A percentile compares a stretch with the other conserved stretches of the same genome.
Evolutionary conservation across 1,140 invertebrate genomes (phyloP).

Genomic region (Solen grandis): DNA sequence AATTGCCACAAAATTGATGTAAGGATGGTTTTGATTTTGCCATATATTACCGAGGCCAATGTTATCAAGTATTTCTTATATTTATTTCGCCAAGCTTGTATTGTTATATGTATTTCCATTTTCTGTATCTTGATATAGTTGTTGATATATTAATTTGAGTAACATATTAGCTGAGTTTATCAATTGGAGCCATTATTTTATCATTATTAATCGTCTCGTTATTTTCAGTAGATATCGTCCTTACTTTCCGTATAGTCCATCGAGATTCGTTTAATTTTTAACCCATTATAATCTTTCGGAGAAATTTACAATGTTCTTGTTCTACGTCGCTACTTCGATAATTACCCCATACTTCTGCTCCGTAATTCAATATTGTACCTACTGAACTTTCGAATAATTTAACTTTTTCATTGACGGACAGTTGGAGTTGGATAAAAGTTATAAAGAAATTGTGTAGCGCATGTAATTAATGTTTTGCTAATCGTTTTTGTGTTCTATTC

Average conservation of each 20-base stretch:
- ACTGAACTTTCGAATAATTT: slow-evolving; percentile 19
- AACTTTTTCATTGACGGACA: slow-evolving; percentile 4
- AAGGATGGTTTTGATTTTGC: background rate
- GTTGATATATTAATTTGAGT: background rate
- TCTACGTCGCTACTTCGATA: too few species aligned
- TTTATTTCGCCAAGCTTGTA: background rate
- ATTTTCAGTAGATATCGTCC: slow-evolving; percentile 13
- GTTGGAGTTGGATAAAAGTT: background rate
- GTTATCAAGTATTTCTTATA: background rate
- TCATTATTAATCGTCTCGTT: background rate
- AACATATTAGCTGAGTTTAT: background rate
- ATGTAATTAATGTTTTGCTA: slow-evolving; percentile 16
- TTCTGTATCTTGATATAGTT: background rate
- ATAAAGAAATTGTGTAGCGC: slow-evolving; percentile 5
- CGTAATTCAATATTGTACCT: slow-evolving; percentile 21
- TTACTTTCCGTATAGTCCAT: slow-evolving; percentile 30
- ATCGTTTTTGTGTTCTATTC: slow-evolving; percentile 25
- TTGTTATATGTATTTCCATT: background rate
- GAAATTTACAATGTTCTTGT: slow-evolving; percentile 2
- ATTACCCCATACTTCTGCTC: too few species aligned
- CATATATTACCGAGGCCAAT: background rate
- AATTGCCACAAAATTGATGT: background rate
- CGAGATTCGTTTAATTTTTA: slow-evolving; percentile 21
- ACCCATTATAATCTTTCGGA: slow-evolving; percentile 8
- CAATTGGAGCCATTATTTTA: slow-evolving; percentile 13